These are phyloP conservation scores for Drosophila miranda DNA, from an alignment of 1,140 invertebrate species.

Conservation along the genomic window DNA sequence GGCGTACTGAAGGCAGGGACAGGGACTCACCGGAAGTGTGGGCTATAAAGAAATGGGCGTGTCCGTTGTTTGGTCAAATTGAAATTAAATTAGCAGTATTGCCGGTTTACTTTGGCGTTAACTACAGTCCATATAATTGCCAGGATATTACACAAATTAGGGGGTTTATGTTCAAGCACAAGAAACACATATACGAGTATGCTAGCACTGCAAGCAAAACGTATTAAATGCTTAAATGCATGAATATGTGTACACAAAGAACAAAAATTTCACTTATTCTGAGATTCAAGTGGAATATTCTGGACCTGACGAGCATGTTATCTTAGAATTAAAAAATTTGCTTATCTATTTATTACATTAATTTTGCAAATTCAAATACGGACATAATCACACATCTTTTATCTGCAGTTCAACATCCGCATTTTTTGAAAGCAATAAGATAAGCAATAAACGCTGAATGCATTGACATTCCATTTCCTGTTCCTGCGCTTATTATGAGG, in stretches of 20 bases:
- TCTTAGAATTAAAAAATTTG: too few species aligned
- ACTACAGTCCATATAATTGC: constrained; percentile 11
- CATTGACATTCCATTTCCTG: constrained; percentile 41
- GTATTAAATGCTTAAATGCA: too few species aligned
- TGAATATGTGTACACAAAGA: too few species aligned
- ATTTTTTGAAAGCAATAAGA: constrained; percentile 15
- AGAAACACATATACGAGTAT: not conserved
- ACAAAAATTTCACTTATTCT: too few species aligned
- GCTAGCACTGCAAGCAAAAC: too few species aligned
- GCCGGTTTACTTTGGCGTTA: constrained; percentile 5
- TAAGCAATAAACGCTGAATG: constrained; percentile 21
- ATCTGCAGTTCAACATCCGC: constrained; percentile 8
- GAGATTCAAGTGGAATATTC: not conserved
- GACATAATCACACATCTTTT: constrained; percentile 30
- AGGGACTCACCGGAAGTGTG: constrained; percentile 3
- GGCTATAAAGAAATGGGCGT: constrained; percentile 12
- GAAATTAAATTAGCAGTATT: constrained; percentile 29
- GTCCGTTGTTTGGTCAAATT: constrained; percentile 14
- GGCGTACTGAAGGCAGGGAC: constrained; percentile 16
- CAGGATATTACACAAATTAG: constrained; percentile 32
- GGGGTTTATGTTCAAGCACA: not conserved
- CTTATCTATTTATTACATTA: too few species aligned
- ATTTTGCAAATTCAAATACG: not conserved
- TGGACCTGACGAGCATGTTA: not conserved
- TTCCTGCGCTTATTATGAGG: constrained; percentile 35